Percentiles rank a stretch among this genome's conserved stretches.
Evolutionary conservation across 2,888 invertebrate genomes (phyloP).

Genomic region (Dromius quadrimaculatus): DNA sequence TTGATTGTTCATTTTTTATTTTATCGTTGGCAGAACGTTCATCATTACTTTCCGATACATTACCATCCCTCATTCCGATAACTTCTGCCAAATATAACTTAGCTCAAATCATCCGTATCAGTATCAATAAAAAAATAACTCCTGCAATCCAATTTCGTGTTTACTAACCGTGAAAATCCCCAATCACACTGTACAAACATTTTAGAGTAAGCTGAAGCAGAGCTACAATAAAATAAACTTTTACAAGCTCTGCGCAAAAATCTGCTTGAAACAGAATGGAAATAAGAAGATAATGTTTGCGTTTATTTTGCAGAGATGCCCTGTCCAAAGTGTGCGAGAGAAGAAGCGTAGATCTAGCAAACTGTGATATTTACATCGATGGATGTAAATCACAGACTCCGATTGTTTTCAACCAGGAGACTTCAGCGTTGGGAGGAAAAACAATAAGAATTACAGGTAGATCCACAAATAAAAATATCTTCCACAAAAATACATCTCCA

Average conservation of each 20-base stretch:
- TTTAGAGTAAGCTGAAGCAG: not conserved
- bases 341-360: slow-evolving; percentile 74
- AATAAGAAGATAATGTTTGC: not conserved
- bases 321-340: slow-evolving; percentile 74
- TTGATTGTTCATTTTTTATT: no score
- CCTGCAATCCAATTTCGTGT: slow-evolving; percentile 24
- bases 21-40: no score
- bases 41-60: no score
- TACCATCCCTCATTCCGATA: no score
- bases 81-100: not conserved
- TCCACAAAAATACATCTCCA: no score
- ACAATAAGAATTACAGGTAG: slow-evolving; percentile 75
- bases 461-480: slow-evolving; percentile 46
- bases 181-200: slow-evolving; percentile 36
- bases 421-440: slow-evolving; percentile 75
- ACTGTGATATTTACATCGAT: slow-evolving; percentile 75
- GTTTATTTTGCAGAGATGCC: slow-evolving; percentile 70
- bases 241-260: no score
- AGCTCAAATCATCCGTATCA: not conserved
- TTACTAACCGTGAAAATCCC: slow-evolving; percentile 11
- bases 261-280: no score
- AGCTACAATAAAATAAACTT: slow-evolving; percentile 17
- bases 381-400: slow-evolving; percentile 75
- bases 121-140: slow-evolving; percentile 33
- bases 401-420: slow-evolving; percentile 72